A percentile compares a stretch with the other conserved stretches of the same genome.
Evolutionary conservation across 2,113 vertebrate species (phyloP).

Genomic region (Poecile atricapillus): DNA sequence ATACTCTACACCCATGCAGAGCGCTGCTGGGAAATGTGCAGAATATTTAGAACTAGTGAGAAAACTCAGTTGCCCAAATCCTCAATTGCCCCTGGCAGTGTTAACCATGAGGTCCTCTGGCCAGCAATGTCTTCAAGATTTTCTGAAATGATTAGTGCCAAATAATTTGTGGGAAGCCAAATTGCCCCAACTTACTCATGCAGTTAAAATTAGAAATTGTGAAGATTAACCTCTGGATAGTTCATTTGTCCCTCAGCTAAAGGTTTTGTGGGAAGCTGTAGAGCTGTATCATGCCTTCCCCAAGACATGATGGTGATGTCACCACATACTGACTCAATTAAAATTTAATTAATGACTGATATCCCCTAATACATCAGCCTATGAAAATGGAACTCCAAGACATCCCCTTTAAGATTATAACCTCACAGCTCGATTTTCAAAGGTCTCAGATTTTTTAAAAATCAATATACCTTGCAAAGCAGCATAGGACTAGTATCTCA

Average conservation of each 20-base stretch:
- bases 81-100: neutral
- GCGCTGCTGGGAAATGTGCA: neutral
- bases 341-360: neutral
- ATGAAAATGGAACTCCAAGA: neutral
- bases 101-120: neutral
- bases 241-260: neutral
- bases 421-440: neutral
- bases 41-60: neutral
- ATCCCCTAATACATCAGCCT: neutral
- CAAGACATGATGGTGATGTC: neutral
- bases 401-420: neutral
- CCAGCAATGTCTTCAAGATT: neutral
- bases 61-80: neutral
- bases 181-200: neutral
- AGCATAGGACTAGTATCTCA: neutral
- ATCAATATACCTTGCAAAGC: neutral
- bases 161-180: neutral
- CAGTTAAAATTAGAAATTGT: neutral
- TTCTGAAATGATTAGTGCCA: neutral
- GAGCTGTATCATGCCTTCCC: fast-evolving
- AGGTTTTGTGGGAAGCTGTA: neutral
- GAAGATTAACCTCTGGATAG: neutral
- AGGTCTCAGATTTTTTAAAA: neutral
- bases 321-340: neutral
- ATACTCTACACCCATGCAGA: neutral